phyloP scores from a whole-genome alignment of 2,888 invertebrate genomes.

The Lydus trimaculatus region DNA sequence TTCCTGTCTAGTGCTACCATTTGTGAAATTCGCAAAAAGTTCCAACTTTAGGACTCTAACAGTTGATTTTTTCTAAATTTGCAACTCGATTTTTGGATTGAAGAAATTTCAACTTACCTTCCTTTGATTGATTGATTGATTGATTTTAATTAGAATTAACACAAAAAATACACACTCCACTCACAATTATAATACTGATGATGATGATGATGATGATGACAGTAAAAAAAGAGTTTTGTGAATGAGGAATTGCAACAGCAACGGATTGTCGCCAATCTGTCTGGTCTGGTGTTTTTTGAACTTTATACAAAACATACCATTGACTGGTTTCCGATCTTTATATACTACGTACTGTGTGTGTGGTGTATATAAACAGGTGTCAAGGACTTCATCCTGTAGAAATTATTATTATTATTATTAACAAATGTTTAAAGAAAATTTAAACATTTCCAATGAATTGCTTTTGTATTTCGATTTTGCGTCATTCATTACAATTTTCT shows the following conservation, averaged over 20 bases:
- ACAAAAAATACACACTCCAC: not conserved
- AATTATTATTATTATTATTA: not conserved
- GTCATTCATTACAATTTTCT: not conserved
- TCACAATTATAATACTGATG: not conserved
- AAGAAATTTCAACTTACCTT: not conserved
- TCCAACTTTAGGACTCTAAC: too few species aligned
- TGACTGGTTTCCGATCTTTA: conserved; percentile 21
- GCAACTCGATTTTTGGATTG: too few species aligned
- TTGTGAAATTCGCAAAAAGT: too few species aligned
- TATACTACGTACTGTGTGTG: conserved; percentile 26
- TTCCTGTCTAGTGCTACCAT: too few species aligned
- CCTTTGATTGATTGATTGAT: not conserved
- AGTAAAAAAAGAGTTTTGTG: not conserved
- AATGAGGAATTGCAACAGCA: conserved; percentile 12
- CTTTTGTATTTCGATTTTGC: not conserved
- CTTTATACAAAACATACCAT: conserved; percentile 23
- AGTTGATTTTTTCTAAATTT: too few species aligned
- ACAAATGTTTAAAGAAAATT: not conserved
- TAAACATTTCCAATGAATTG: not conserved
- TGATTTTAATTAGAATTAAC: too few species aligned
- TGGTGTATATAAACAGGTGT: conserved; percentile 12
- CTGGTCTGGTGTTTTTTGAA: conserved; percentile 14
- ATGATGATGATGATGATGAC: not conserved
- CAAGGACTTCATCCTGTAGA: conserved; percentile 20
- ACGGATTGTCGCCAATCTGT: conserved; percentile 28